Conservation (phyloP, 2,113 vertebrate species). For the Bambusicola thoracicus region DNA sequence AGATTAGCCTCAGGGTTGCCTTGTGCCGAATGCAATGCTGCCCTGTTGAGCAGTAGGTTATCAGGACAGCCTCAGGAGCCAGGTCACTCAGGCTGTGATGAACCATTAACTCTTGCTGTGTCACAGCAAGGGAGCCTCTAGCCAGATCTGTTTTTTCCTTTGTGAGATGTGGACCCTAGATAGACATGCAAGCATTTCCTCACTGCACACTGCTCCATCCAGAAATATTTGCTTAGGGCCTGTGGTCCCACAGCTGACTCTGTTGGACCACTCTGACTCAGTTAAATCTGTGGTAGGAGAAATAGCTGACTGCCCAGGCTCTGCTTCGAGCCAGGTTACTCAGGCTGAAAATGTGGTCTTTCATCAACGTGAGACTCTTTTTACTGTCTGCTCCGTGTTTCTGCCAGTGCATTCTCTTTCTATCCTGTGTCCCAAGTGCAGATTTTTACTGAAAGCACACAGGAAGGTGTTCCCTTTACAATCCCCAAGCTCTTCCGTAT, state of each 20-base stretch:
- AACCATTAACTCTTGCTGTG: background rate
- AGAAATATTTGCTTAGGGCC: background rate
- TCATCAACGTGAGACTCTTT: background rate
- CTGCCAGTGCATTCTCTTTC: background rate
- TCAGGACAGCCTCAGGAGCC: background rate
- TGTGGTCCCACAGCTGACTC: background rate
- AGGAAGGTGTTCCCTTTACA: background rate
- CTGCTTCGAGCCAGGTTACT: fast-evolving
- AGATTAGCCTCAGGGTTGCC: background rate
- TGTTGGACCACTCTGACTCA: too few relatives aligned
- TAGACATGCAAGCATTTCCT: background rate
- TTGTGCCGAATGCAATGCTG: background rate
- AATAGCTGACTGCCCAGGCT: background rate
- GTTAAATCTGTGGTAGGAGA: background rate
- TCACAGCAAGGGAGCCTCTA: background rate
- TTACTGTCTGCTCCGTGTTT: background rate
- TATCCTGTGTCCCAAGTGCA: background rate
- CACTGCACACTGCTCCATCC: background rate
- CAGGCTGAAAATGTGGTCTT: background rate
- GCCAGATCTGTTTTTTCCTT: constrained; percentile 13
- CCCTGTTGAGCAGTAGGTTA: background rate
- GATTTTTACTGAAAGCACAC: background rate
- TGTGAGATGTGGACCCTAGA: background rate
- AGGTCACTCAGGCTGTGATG: background rate
- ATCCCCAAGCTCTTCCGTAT: background rate